Evolutionary conservation across 2,888 invertebrate species (phyloP).

Genomic region (Apeira syringaria): DNA sequence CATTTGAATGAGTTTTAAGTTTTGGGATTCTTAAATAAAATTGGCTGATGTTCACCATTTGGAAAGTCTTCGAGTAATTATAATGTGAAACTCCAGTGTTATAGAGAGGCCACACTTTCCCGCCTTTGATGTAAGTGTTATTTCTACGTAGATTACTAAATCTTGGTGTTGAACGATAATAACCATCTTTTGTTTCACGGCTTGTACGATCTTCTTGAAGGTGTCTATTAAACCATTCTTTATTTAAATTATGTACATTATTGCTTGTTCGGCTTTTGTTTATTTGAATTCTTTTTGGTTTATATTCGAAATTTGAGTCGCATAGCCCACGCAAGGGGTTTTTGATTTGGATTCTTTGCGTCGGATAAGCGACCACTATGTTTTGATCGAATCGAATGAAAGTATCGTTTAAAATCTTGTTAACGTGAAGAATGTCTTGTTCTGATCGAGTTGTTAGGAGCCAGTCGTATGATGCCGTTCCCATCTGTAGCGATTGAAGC

Average conservation of each 20-base stretch:
- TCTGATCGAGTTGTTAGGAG: constrained; percentile 53
- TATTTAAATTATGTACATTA: background rate
- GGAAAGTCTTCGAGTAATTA: constrained; percentile 56
- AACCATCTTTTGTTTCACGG: constrained; percentile 52
- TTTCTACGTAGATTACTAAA: constrained; percentile 56
- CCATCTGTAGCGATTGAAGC: constrained; percentile 57
- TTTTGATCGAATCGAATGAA: constrained; percentile 69
- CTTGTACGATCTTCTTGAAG: constrained; percentile 31
- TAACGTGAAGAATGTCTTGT: constrained; percentile 52
- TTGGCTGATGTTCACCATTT: constrained; percentile 55
- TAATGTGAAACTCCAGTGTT: constrained; percentile 53
- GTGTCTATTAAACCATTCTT: constrained; percentile 16
- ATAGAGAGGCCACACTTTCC: constrained; percentile 44
- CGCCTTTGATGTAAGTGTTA: constrained; percentile 44
- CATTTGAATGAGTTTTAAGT: constrained; percentile 28
- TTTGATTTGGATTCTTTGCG: constrained; percentile 15
- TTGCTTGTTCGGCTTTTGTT: constrained; percentile 9
- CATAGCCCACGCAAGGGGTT: constrained; percentile 42
- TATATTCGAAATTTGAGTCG: constrained; percentile 54
- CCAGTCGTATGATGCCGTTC: constrained; percentile 66
- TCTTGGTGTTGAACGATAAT: constrained; percentile 55
- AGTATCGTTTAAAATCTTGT: constrained; percentile 57
- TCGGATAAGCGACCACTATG: constrained; percentile 54
- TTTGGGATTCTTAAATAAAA: constrained; percentile 44
- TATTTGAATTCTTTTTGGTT: no score